Conservation (phyloP, 2,888 invertebrate genomes). For the Craniophora ligustri region DNA sequence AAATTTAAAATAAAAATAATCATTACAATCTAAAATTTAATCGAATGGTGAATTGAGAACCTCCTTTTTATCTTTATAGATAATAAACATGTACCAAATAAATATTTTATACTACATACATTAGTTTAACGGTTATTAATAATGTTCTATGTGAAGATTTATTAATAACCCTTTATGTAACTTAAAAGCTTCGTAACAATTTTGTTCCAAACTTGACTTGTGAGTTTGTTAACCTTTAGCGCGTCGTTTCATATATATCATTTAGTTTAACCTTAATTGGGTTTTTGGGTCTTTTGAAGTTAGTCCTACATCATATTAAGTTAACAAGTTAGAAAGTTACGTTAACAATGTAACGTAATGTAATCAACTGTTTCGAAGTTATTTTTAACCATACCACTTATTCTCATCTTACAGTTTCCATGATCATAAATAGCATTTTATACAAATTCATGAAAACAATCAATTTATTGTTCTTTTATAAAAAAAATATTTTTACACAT, state of each 20-base stretch:
- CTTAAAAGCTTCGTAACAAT: constrained; percentile 47
- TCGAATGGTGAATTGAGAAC: too few relatives aligned
- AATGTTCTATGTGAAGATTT: too few relatives aligned
- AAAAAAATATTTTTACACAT: too few relatives aligned
- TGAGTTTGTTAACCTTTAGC: constrained; percentile 23
- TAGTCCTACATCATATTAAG: constrained; percentile 1
- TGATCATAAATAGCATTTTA: too few relatives aligned
- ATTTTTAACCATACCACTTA: not conserved
- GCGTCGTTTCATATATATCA: constrained; percentile 30
- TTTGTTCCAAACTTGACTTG: constrained; percentile 9
- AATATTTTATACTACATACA: not conserved
- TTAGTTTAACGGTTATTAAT: constrained; percentile 3
- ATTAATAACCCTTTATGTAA: constrained; percentile 35
- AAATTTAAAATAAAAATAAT: too few relatives aligned
- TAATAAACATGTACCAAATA: too few relatives aligned
- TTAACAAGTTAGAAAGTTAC: constrained; percentile 8
- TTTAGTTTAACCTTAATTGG: constrained; percentile 41
- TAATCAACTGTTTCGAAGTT: not conserved
- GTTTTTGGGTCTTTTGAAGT: constrained; percentile 19
- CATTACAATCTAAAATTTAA: too few relatives aligned
- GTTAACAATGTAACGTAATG: not conserved
- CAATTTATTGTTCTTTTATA: too few relatives aligned
- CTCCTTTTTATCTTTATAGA: too few relatives aligned
- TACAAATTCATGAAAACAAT: too few relatives aligned
- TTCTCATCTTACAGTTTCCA: too few relatives aligned